Evolutionary conservation across 2,797 vertebrate species (phyloP).

Genomic region (Chaetophractus vellerosus): DNA sequence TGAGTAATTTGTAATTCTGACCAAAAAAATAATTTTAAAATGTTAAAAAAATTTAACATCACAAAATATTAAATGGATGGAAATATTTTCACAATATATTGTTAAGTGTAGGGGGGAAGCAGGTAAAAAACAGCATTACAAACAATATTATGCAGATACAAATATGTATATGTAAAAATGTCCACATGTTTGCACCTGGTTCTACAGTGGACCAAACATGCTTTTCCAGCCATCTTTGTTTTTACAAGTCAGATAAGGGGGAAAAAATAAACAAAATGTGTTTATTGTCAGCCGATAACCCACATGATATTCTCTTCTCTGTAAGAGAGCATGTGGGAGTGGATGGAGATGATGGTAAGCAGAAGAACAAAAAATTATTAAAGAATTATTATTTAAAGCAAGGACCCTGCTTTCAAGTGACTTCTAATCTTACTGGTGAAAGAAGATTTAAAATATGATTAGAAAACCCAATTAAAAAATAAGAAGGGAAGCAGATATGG

Average conservation of each 20-base stretch:
- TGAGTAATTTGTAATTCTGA: too few species aligned
- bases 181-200: not conserved
- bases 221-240: slow-evolving; percentile 23
- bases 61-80: not conserved
- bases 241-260: not conserved
- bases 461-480: not conserved
- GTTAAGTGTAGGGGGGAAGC: not conserved
- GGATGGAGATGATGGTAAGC: not conserved
- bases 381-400: not conserved
- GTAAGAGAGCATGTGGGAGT: not conserved
- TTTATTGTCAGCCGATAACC: not conserved
- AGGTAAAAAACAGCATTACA: not conserved
- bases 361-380: not conserved
- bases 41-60: not conserved
- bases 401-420: not conserved
- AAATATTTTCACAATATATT: not conserved
- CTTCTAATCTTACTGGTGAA: not conserved
- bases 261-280: not conserved
- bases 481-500: not conserved
- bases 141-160: not conserved
- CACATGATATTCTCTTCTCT: not conserved
- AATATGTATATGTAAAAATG: not conserved
- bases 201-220: not conserved
- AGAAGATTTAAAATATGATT: not conserved
- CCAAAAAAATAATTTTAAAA: too few species aligned